Percentiles rank a stretch among this genome's conserved stretches.
Evolutionary conservation across 2,797 vertebrate species (phyloP).

Genomic region (Brachymystax lenok): DNA sequence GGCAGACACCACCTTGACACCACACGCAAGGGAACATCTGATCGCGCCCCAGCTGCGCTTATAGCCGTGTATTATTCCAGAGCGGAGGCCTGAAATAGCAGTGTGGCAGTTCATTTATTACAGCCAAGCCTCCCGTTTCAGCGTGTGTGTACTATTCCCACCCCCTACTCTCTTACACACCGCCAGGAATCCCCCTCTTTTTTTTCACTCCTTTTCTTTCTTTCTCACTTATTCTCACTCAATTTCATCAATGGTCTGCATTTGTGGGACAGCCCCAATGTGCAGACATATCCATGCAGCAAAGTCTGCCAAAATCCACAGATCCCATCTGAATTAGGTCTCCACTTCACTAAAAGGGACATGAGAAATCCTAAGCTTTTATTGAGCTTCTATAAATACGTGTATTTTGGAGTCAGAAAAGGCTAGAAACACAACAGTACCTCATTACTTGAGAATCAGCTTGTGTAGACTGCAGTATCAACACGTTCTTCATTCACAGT

Average conservation of each 20-base stretch:
- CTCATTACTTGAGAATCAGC: neutral
- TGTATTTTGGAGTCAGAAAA: neutral
- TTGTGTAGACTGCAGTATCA: neutral
- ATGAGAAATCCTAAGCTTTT: neutral
- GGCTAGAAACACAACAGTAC: neutral
- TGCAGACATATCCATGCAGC: neutral
- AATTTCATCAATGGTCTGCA: too few species aligned
- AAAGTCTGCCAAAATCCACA: neutral
- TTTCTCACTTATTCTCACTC: slow-evolving; percentile 24
- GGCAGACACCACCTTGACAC: slow-evolving; percentile 53
- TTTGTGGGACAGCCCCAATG: neutral
- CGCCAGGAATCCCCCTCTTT: neutral
- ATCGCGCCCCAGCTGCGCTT: slow-evolving; percentile 57
- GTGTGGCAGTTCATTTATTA: slow-evolving; percentile 70
- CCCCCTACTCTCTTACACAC: neutral
- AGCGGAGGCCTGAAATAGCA: slow-evolving; percentile 67
- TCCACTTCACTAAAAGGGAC: neutral
- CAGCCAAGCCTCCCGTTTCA: slow-evolving; percentile 41
- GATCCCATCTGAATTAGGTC: slow-evolving; percentile 21
- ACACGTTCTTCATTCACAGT: neutral
- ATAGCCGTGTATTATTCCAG: slow-evolving; percentile 62
- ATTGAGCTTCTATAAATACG: neutral
- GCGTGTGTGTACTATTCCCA: neutral
- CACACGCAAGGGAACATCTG: slow-evolving; percentile 60
- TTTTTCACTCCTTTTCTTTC: neutral